Evolutionary conservation across 30 jellyfish, hydroid and myxozoan genomes (phyloP).

Genomic region (Hydra vulgaris): DNA sequence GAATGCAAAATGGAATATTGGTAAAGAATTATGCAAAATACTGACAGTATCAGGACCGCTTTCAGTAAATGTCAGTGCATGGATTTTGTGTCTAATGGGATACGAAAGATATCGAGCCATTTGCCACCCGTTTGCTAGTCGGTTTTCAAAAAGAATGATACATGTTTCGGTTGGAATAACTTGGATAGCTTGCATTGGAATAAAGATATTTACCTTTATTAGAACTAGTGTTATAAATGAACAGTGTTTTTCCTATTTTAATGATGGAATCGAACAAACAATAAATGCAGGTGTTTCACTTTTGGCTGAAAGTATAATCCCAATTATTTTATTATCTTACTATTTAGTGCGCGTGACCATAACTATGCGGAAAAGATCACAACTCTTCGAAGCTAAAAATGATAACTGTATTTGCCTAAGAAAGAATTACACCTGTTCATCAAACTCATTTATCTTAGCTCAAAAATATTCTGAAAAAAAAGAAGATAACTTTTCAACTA

Average conservation of each 20-base stretch:
- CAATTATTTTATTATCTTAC: constrained; percentile 8
- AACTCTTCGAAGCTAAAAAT: too few species aligned
- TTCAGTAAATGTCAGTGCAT: constrained; percentile 26
- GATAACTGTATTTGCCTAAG: too few species aligned
- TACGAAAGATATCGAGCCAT: constrained; percentile 24
- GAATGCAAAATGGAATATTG: background rate
- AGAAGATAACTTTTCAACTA: too few species aligned
- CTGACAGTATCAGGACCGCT: constrained; percentile 6
- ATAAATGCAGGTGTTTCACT: background rate
- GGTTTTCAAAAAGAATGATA: background rate
- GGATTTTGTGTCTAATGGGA: constrained; percentile 23
- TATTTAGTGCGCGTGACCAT: constrained; percentile 5
- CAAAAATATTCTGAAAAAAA: too few species aligned
- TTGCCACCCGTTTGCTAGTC: constrained; percentile 12
- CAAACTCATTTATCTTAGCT: too few species aligned
- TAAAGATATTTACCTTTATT: background rate
- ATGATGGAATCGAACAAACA: background rate
- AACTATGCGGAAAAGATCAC: too few species aligned
- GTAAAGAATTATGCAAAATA: background rate
- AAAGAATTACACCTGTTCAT: too few species aligned
- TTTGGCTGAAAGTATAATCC: constrained; percentile 17
- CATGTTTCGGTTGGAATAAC: background rate
- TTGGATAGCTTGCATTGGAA: constrained; percentile 11
- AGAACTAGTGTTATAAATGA: background rate
- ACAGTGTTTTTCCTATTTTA: background rate